phyloP scores from a whole-genome alignment of 2,797 vertebrate species.

The Periophthalmus magnuspinnatus region DNA sequence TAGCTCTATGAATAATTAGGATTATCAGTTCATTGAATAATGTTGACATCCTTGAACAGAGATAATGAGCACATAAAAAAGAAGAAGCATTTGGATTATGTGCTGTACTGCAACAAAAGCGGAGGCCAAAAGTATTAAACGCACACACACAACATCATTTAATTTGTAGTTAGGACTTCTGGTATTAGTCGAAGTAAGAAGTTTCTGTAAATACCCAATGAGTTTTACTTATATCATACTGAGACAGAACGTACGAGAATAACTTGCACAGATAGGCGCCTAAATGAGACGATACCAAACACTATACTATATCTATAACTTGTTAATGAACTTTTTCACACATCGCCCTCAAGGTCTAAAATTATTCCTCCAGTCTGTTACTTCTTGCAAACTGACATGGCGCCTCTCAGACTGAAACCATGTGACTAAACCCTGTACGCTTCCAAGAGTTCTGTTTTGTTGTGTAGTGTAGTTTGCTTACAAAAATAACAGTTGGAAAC shows the following conservation, averaged over 20 bases:
- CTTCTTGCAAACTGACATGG: not conserved
- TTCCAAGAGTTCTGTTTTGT: not conserved
- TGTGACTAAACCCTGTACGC: not conserved
- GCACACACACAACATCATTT: too few species aligned
- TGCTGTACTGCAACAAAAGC: too few species aligned
- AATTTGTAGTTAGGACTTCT: too few species aligned
- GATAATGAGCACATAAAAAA: too few species aligned
- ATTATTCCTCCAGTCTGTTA: not conserved
- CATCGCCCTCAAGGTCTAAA: not conserved
- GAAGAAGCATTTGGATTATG: too few species aligned
- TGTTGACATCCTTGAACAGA: too few species aligned
- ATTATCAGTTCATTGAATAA: too few species aligned
- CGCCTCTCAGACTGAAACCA: not conserved
- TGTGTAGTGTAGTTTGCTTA: not conserved
- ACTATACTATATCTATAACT: not conserved
- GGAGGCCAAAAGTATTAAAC: too few species aligned
- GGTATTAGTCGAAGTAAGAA: not conserved
- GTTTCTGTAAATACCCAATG: not conserved
- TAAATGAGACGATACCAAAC: too few species aligned
- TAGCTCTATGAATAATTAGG: too few species aligned
- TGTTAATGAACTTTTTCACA: conserved; percentile 1
- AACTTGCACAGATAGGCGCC: not conserved
- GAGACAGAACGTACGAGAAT: not conserved
- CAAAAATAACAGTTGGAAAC: conserved; percentile 3
- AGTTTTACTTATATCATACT: not conserved